Evolutionary conservation across 2,797 vertebrate species (phyloP).

Genomic region (Calcarius lapponicus): DNA sequence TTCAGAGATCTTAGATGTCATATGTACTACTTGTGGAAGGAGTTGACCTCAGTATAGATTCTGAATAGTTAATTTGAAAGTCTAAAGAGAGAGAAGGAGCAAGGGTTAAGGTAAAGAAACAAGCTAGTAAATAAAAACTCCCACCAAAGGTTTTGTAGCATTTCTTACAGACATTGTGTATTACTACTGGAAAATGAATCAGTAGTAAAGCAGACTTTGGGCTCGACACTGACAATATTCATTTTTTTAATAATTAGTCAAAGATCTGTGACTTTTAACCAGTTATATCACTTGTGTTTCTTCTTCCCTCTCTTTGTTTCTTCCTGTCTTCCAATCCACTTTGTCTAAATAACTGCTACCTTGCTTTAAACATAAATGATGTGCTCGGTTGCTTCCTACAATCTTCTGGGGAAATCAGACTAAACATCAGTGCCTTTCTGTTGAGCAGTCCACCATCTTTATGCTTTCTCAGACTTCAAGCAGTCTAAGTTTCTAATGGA

Average conservation of each 20-base stretch:
- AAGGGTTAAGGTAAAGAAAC: neutral
- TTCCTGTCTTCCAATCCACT: conserved; percentile 71
- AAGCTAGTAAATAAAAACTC: neutral
- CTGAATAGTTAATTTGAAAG: neutral
- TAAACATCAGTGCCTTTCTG: conserved; percentile 92
- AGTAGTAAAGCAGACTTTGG: neutral
- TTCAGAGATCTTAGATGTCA: neutral
- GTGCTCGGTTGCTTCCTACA: conserved; percentile 75
- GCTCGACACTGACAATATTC: neutral
- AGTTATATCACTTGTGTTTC: conserved; percentile 77
- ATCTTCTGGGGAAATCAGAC: conserved; percentile 83
- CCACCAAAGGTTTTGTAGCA: neutral
- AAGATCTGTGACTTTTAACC: conserved; percentile 69
- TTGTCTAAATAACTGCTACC: conserved; percentile 77
- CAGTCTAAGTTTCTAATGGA: conserved; percentile 96
- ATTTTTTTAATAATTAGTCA: conserved; percentile 10
- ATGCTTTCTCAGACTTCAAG: conserved; percentile 99
- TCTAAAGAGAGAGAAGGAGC: neutral
- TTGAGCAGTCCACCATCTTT: conserved; percentile 99
- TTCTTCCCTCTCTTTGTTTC: conserved; percentile 65
- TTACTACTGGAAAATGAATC: neutral
- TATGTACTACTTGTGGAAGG: neutral
- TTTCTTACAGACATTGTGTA: neutral
- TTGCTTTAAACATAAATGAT: conserved; percentile 74
- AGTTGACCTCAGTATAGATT: neutral